Conservation (phyloP, 2,113 vertebrate genomes). For the Triplophysa tibetana region DNA sequence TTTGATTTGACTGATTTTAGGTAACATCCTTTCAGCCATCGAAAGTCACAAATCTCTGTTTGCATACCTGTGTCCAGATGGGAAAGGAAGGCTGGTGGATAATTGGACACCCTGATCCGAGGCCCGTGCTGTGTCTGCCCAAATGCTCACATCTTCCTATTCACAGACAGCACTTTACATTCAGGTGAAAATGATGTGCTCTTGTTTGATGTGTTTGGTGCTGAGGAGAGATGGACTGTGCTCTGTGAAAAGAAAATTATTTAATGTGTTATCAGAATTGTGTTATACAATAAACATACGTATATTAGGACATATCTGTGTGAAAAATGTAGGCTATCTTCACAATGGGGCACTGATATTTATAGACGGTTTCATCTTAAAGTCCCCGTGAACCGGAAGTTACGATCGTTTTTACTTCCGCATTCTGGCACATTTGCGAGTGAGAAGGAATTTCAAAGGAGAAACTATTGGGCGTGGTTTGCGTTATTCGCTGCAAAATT, state of each 20-base stretch:
- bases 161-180: conserved; percentile 4
- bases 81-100: background rate
- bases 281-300: background rate
- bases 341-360: too few relatives aligned
- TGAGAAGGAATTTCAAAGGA: too few relatives aligned
- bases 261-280: background rate
- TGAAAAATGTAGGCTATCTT: too few relatives aligned
- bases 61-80: conserved; percentile 23
- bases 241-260: background rate
- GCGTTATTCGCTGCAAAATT: too few relatives aligned
- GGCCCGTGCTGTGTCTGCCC: background rate
- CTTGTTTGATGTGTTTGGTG: background rate
- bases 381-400: too few relatives aligned
- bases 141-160: background rate
- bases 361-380: too few relatives aligned
- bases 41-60: conserved; percentile 36
- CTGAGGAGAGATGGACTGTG: background rate
- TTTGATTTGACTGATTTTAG: background rate
- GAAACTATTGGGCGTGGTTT: too few relatives aligned
- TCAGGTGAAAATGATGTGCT: background rate
- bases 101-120: background rate
- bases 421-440: too few relatives aligned
- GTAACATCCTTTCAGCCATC: background rate
- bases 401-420: too few relatives aligned
- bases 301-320: background rate